phyloP scores from a whole-genome alignment of 2,888 invertebrate genomes.

The Cephus sareptanus region DNA sequence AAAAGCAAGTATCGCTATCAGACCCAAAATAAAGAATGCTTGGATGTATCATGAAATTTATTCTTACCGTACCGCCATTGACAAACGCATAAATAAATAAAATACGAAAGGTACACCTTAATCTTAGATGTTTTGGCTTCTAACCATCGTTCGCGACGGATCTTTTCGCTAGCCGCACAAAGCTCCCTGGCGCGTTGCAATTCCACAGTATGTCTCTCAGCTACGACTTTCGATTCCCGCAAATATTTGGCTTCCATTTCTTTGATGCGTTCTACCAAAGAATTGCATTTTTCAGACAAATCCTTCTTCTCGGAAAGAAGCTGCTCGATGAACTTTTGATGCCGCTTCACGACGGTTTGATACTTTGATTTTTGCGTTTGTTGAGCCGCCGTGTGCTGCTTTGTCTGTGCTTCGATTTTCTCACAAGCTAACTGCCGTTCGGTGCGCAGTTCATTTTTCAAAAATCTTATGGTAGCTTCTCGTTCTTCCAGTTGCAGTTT shows the following conservation, averaged over 20 bases:
- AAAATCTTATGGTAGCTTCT: slow-evolving; percentile 45
- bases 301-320: slow-evolving; percentile 83
- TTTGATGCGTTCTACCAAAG: slow-evolving; percentile 74
- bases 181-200: slow-evolving; percentile 80
- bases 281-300: slow-evolving; percentile 79
- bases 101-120: slow-evolving; percentile 69
- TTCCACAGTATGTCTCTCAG: slow-evolving; percentile 82
- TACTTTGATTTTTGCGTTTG: slow-evolving; percentile 77
- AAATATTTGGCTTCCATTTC: slow-evolving; percentile 76
- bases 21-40: background rate
- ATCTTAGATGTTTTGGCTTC: slow-evolving; percentile 87
- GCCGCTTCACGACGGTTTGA: slow-evolving; percentile 78
- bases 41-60: background rate
- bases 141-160: slow-evolving; percentile 82
- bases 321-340: slow-evolving; percentile 85
- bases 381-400: slow-evolving; percentile 66
- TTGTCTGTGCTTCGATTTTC: slow-evolving; percentile 63
- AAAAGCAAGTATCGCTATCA: background rate
- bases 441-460: slow-evolving; percentile 59
- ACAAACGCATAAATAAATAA: slow-evolving; percentile 3
- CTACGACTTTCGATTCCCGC: slow-evolving; percentile 75
- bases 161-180: slow-evolving; percentile 81
- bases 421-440: slow-evolving; percentile 63
- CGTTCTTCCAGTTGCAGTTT: slow-evolving; percentile 53
- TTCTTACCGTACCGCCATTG: background rate